A percentile compares a stretch with the other conserved stretches of the same genome.
These are phyloP conservation scores for Leptinotarsa peninsularis DNA, from an alignment of 2,888 invertebrate genomes.

Conservation along the genomic window DNA sequence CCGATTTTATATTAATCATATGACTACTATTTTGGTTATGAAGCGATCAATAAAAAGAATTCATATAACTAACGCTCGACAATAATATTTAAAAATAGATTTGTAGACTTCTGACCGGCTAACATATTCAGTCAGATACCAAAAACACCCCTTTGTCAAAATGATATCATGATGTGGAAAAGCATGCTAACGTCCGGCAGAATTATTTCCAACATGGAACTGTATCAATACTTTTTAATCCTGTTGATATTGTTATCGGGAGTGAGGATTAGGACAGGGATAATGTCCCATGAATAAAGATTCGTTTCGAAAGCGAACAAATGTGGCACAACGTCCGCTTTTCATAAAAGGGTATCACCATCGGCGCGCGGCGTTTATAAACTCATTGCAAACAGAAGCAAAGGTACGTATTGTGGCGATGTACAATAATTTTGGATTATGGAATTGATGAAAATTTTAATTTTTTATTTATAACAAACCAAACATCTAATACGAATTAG, in stretches of 20 bases:
- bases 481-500: too few species aligned
- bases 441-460: too few species aligned
- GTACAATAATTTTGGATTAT: neutral
- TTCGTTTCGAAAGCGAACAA: neutral
- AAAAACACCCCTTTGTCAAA: neutral
- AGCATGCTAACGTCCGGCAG: neutral
- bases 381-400: neutral
- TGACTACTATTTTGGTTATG: too few species aligned
- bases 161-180: neutral
- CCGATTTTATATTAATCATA: too few species aligned
- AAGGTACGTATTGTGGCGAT: neutral
- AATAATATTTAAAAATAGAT: neutral
- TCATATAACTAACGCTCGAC: too few species aligned
- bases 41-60: too few species aligned
- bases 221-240: slow-evolving; percentile 11
- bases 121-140: neutral
- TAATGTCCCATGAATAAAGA: neutral
- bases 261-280: neutral
- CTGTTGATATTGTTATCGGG: slow-evolving; percentile 8
- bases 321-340: neutral
- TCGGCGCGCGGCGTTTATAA: neutral
- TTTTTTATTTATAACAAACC: too few species aligned
- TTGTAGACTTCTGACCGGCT: neutral
- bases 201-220: neutral
- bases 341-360: neutral